Conservation (phyloP, 2,888 invertebrate genomes). For the Nyleta sp. region DNA sequence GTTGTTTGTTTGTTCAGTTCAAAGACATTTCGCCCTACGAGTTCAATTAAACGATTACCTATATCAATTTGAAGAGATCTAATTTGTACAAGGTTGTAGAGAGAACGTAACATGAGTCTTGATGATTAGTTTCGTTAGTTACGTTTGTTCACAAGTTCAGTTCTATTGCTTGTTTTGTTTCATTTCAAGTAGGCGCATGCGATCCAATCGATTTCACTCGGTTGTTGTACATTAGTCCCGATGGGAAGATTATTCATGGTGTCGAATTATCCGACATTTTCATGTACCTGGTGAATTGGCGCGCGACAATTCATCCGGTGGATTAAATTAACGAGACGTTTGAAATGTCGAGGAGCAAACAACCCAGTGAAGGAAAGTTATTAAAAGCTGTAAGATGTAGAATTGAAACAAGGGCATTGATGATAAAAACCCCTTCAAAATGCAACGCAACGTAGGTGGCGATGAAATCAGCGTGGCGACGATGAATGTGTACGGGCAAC, state of each 20-base stretch:
- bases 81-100: no score
- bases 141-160: neutral
- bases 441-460: slow-evolving; percentile 79
- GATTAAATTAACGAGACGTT: no score
- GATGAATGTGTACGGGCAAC: slow-evolving; percentile 88
- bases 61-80: neutral
- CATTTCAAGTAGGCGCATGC: slow-evolving; percentile 28
- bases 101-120: neutral
- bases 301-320: no score
- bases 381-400: slow-evolving; percentile 25
- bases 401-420: slow-evolving; percentile 72
- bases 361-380: slow-evolving; percentile 29
- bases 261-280: neutral
- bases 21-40: neutral
- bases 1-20: neutral
- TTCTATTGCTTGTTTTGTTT: slow-evolving; percentile 12
- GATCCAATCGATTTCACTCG: slow-evolving; percentile 2
- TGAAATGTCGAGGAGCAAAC: no score
- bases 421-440: slow-evolving; percentile 70
- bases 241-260: no score
- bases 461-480: slow-evolving; percentile 83
- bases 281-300: no score
- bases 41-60: neutral
- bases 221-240: no score
- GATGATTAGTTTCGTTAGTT: slow-evolving; percentile 12